Base-by-base conservation (phyloP, 2,888 invertebrate species). In the Lottia gigantea region DNA sequence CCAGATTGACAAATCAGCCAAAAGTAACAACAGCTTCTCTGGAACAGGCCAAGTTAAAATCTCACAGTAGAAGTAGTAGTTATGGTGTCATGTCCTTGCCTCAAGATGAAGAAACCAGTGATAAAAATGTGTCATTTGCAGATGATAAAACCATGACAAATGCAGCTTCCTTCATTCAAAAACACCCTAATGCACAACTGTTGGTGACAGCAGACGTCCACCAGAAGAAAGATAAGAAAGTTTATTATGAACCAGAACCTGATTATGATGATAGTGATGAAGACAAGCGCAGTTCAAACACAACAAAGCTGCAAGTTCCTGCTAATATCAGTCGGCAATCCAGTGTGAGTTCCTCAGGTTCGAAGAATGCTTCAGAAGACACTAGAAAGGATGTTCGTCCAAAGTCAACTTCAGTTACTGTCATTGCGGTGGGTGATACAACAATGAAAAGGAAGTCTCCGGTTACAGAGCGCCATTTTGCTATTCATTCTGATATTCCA, bases 1-100 rank as follows among this genome's bases (percentile, higher is more conserved):
- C 95, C 67, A 94, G 94, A 88, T 91, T 97, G 74, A 96, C 95
- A 89, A 96, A 96, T 46, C 94, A 95, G 70, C 96, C 96, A 19
- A 93, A 94, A 83, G 95, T 76, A 55, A 70, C 68, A 55, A 74
- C 73, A 19, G 66, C 62, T 31, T 67, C 67, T 14, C 64, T 73
- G n/a, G 74, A 78, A 47, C 77, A 79, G 64, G 72, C 75, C 14
- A 79, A 75, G 55, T 73, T 77, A 8, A 74, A 76, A 66, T 66
- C 75, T 67, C 77, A 78, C 62, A 71, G 76, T 25, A 76, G 76
- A 64, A 77, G 69, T 64, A 66, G 75, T 19, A 78, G 79, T 74
- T 67, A 68, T 19, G 77, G 76, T 19, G 73, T 75, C 26, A 72
- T 72, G 8, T 66, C 63, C 31, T 46, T 72, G 12, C 69, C 64